phyloP scores from a whole-genome alignment of 2,797 vertebrate species.

The Chaenodraco wilsoni region DNA sequence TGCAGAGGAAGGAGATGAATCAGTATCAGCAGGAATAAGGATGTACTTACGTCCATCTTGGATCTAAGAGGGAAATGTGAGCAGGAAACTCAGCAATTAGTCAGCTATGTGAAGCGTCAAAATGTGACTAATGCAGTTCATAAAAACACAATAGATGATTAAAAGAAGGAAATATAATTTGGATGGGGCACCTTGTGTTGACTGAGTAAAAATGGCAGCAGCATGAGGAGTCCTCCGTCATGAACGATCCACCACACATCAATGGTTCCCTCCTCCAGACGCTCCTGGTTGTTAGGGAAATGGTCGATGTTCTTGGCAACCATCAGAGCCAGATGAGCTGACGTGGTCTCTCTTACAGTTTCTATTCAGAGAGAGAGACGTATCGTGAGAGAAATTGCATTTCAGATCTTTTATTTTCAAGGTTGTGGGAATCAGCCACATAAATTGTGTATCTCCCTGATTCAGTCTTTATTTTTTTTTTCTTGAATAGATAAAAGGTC shows the following conservation, averaged over 20 bases:
- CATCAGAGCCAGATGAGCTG: constrained; percentile 92
- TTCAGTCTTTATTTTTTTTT: background rate
- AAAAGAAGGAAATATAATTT: too few relatives aligned
- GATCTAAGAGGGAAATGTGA: background rate
- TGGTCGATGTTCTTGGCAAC: constrained; percentile 94
- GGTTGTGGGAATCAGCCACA: too few relatives aligned
- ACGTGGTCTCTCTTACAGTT: constrained; percentile 92
- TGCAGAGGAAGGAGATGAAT: constrained; percentile 53
- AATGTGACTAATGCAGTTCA: too few relatives aligned
- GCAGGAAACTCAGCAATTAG: background rate
- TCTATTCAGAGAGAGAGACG: constrained; percentile 77
- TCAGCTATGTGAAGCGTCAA: background rate
- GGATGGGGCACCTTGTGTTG: constrained; percentile 90
- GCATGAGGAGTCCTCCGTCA: constrained; percentile 95
- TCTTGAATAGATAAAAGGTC: background rate
- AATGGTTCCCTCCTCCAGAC: constrained; percentile 89
- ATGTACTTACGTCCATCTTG: background rate
- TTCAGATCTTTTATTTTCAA: background rate
- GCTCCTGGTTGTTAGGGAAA: constrained; percentile 91
- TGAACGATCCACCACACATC: constrained; percentile 99
- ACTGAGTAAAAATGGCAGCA: constrained; percentile 93
- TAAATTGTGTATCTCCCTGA: background rate
- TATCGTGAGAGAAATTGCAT: background rate
- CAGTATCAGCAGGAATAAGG: background rate
- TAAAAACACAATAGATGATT: background rate